Evolutionary conservation across 2,797 vertebrate genomes (phyloP).

Genomic region (Premnoplex brunnescens): DNA sequence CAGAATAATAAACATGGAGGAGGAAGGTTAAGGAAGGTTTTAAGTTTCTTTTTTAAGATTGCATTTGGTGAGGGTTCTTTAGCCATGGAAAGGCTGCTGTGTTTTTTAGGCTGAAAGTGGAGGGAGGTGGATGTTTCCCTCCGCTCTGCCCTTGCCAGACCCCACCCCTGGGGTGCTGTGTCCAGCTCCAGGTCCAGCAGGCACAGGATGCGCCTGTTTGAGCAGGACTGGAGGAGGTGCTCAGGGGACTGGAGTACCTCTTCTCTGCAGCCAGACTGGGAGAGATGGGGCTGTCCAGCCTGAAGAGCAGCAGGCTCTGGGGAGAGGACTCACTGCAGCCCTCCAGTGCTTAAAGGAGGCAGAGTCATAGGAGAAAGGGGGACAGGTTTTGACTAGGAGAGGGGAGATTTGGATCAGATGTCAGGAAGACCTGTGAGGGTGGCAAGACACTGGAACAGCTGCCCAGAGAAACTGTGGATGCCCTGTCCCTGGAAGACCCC

Average conservation of each 20-base stretch:
- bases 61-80: background rate
- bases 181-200: background rate
- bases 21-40: background rate
- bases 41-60: background rate
- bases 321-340: background rate
- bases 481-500: no score
- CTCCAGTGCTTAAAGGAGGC: background rate
- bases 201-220: background rate
- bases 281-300: background rate
- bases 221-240: background rate
- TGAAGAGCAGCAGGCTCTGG: background rate
- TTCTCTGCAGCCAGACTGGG: background rate
- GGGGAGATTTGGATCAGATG: background rate
- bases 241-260: background rate
- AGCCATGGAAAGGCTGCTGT: background rate
- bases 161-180: background rate
- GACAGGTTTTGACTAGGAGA: background rate
- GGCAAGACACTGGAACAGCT: background rate
- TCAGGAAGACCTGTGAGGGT: background rate
- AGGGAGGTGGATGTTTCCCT: background rate
- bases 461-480: background rate
- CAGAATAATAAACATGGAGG: background rate
- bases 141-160: background rate
- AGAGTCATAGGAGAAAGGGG: background rate
- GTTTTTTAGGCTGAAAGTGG: background rate